Conservation (phyloP, 2,888 invertebrate genomes). For the Amorpha juglandis region DNA sequence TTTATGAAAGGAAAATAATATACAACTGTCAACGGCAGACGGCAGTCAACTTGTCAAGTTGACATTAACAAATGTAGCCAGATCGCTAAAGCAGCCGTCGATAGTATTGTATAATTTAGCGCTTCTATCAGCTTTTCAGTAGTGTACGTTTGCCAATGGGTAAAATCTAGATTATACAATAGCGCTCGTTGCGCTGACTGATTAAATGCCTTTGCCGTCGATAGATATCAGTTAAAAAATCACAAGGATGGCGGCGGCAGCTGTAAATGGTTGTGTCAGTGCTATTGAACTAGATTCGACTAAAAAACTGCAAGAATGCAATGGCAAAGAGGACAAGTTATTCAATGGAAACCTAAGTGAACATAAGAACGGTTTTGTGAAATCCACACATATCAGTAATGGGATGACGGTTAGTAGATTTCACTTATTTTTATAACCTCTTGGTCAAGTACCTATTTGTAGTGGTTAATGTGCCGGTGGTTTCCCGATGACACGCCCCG, state of each 20-base stretch:
- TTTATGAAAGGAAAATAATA: too few species aligned
- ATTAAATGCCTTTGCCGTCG: too few species aligned
- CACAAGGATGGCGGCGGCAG: conserved; percentile 65
- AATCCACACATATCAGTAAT: conserved; percentile 52
- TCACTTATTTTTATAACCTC: conserved; percentile 47
- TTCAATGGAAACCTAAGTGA: conserved; percentile 58
- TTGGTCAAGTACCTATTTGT: conserved; percentile 27
- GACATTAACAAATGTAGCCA: conserved; percentile 8
- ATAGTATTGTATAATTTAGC: not conserved
- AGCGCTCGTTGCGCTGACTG: conserved; percentile 4
- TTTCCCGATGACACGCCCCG: conserved; percentile 30
- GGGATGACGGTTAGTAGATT: conserved; percentile 64
- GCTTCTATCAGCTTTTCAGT: not conserved
- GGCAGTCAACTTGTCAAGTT: too few species aligned
- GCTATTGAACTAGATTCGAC: conserved; percentile 39
- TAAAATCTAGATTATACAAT: too few species aligned
- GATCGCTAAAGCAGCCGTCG: conserved; percentile 13
- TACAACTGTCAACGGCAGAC: too few species aligned
- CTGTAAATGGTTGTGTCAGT: conserved; percentile 48
- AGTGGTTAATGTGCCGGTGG: conserved; percentile 24
- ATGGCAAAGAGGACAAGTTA: conserved; percentile 48
- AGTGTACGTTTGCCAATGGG: too few species aligned
- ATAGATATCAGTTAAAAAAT: not conserved
- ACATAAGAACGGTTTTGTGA: conserved; percentile 63
- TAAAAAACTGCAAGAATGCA: conserved; percentile 50